Conservation (phyloP, 1,140 invertebrate genomes). For the Proctacanthus coquilletti region DNA sequence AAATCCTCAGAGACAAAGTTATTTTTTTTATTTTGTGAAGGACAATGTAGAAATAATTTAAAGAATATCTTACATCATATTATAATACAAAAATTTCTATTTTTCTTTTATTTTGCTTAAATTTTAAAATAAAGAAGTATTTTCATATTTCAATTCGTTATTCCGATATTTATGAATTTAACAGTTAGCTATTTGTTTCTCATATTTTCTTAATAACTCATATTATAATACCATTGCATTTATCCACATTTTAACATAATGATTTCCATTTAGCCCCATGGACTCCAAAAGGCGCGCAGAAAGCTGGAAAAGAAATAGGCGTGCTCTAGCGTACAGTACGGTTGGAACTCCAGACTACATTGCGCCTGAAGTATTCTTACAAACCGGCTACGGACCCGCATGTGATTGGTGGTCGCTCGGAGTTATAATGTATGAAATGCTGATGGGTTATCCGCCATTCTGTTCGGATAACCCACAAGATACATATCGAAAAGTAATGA, state of each 20-base stretch:
- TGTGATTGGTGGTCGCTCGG: conserved; percentile 99
- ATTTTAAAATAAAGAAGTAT: no score
- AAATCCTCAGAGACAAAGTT: no score
- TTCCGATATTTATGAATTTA: no score
- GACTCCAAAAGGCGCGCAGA: conserved; percentile 93
- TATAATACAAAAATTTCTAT: no score
- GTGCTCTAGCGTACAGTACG: conserved; percentile 87
- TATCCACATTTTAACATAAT: not conserved
- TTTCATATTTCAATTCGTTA: no score
- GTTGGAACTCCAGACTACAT: conserved; percentile 99
- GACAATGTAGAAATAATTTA: no score
- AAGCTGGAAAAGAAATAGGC: conserved; percentile 92
- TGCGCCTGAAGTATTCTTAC: conserved; percentile 82
- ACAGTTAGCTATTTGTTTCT: no score
- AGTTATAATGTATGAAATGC: conserved; percentile 99
- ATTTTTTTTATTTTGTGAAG: no score
- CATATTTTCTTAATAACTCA: no score
- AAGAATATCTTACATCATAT: no score
- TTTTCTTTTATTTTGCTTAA: no score
- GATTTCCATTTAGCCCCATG: conserved; percentile 54
- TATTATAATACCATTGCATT: no score
- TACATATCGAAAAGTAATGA: conserved; percentile 99
- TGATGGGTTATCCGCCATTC: conserved; percentile 99
- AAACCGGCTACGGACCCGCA: conserved; percentile 91
- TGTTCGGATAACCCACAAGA: conserved; percentile 99